These are phyloP conservation scores for Eupithecia insigniata DNA, from an alignment of 2,888 invertebrate genomes.

Conservation along the genomic window DNA sequence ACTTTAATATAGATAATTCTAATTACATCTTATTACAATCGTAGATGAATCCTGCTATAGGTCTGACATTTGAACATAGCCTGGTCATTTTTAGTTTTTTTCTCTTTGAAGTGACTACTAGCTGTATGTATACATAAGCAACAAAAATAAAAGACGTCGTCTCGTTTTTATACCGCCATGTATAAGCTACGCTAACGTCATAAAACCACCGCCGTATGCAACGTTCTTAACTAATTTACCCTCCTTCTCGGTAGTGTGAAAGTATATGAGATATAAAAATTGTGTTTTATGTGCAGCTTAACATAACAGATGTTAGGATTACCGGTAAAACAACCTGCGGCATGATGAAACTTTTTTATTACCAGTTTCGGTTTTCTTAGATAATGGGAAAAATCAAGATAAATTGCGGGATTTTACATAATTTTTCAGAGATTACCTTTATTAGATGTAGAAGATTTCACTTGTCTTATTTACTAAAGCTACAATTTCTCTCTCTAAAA, in stretches of 20 bases:
- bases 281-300: slow-evolving; percentile 30
- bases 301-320: slow-evolving; percentile 19
- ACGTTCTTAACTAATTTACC: neutral
- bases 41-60: neutral
- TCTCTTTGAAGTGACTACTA: neutral
- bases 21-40: neutral
- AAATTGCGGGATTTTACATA: neutral
- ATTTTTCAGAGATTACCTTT: neutral
- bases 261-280: slow-evolving; percentile 25
- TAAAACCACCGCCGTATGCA: neutral
- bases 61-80: neutral
- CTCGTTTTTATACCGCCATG: neutral
- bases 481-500: too few relatives aligned
- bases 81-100: neutral
- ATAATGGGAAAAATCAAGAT: neutral
- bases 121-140: too few relatives aligned
- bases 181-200: neutral
- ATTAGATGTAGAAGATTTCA: neutral
- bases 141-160: neutral
- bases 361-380: slow-evolving; percentile 1
- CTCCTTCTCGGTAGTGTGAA: slow-evolving; percentile 2
- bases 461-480: neutral
- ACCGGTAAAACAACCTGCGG: slow-evolving; percentile 19
- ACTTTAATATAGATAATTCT: neutral
- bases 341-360: slow-evolving; percentile 19